phyloP scores from a whole-genome alignment of 2,113 vertebrate species.

The Girardinichthys multiradiatus region DNA sequence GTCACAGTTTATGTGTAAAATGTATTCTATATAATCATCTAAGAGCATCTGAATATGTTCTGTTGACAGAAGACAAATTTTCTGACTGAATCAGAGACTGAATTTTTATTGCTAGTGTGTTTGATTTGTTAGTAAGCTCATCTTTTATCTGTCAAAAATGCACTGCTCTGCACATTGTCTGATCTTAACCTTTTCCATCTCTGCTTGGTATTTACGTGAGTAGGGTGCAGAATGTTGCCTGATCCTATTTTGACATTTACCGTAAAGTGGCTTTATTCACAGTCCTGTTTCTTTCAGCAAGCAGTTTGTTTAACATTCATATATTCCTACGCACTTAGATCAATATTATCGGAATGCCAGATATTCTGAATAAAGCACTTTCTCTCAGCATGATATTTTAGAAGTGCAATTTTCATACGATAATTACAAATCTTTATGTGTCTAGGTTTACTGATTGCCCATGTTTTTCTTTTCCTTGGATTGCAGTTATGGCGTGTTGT shows the following conservation, averaged over 20 bases:
- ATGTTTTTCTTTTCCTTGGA: not conserved
- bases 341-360: not conserved
- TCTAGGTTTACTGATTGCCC: not conserved
- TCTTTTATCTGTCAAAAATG: not conserved
- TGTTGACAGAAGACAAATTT: too few relatives aligned
- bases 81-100: too few relatives aligned
- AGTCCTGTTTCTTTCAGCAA: too few relatives aligned
- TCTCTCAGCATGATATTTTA: not conserved
- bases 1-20: too few relatives aligned
- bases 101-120: not conserved
- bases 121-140: not conserved
- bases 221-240: not conserved
- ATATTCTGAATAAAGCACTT: not conserved
- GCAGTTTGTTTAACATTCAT: not conserved
- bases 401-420: not conserved
- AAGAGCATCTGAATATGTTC: too few relatives aligned
- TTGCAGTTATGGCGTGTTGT: constrained; percentile 89
- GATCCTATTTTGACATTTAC: constrained; percentile 22
- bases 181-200: constrained; percentile 19
- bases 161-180: not conserved
- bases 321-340: not conserved
- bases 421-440: not conserved
- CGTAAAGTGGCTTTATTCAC: too few relatives aligned
- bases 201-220: constrained; percentile 18
- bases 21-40: too few relatives aligned